Percentiles rank a stretch among this genome's conserved stretches.
These are phyloP conservation scores for Dyspetes luteomarginatus DNA, from an alignment of 2,888 invertebrate species.

Conservation along the genomic window DNA sequence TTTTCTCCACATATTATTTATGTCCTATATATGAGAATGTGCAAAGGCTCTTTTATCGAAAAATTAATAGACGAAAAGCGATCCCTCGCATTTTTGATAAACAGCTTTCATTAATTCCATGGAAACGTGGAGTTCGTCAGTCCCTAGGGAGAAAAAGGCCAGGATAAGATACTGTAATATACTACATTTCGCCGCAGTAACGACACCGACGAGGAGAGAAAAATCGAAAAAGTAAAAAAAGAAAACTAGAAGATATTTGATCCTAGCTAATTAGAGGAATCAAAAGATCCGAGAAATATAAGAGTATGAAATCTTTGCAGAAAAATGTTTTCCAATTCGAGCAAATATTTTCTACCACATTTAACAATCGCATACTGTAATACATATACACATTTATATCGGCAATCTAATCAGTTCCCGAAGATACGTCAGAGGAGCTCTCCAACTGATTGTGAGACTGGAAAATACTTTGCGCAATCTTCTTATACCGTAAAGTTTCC, in stretches of 20 bases:
- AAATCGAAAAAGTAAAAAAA: neutral
- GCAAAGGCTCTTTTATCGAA: constrained; percentile 1
- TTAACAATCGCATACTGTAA: neutral
- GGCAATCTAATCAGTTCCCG: no score
- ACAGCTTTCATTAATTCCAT: constrained; percentile 30
- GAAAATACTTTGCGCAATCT: no score
- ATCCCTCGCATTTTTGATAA: constrained; percentile 27
- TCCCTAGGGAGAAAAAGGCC: no score
- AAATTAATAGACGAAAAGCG: constrained; percentile 32
- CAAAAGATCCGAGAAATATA: neutral
- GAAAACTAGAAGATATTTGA: neutral
- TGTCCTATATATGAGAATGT: neutral
- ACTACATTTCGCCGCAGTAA: neutral
- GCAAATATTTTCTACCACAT: neutral
- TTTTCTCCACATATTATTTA: no score
- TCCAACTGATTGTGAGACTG: no score
- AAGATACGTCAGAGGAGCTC: no score
- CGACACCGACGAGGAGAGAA: neutral
- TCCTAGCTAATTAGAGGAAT: neutral
- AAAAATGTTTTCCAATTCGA: neutral
- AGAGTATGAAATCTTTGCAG: no score
- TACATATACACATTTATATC: neutral
- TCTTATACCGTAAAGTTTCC: no score
- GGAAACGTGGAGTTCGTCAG: no score
- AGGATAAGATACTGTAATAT: neutral